phyloP scores from a whole-genome alignment of 2,113 vertebrate genomes.

The Bufo bufo region DNA sequence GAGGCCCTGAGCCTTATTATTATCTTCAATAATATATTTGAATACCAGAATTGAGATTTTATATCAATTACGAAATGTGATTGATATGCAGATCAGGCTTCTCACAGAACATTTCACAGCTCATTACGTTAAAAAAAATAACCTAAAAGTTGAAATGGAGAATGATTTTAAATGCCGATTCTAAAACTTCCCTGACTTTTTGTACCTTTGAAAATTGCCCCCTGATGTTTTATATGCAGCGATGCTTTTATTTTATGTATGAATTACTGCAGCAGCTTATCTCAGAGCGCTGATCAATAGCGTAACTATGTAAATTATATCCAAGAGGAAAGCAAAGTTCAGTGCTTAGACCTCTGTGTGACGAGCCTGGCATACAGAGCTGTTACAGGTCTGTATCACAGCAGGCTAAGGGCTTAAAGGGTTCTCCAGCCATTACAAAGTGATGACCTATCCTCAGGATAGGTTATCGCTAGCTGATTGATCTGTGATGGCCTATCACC shows the following conservation, averaged over 20 bases:
- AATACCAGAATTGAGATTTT: conserved; percentile 5
- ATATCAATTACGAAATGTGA: conserved; percentile 14
- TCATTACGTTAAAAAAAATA: conserved; percentile 24
- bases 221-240: conserved; percentile 14
- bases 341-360: background rate
- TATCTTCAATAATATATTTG: conserved; percentile 7
- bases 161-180: conserved; percentile 18
- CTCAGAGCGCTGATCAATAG: background rate
- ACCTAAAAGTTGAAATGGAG: background rate
- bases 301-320: background rate
- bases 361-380: too few species aligned
- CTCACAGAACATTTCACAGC: conserved; percentile 1
- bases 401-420: too few species aligned
- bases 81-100: conserved; percentile 14
- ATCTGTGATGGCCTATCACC: too few species aligned
- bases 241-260: conserved; percentile 1
- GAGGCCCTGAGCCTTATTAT: background rate
- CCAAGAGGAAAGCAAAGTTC: background rate
- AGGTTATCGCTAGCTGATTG: too few species aligned
- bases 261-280: background rate
- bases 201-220: conserved; percentile 17
- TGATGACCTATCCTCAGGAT: too few species aligned
- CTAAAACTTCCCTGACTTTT: background rate
- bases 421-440: too few species aligned
- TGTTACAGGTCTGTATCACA: too few species aligned